These are phyloP conservation scores for Heterodera carotae DNA, from an alignment of 1,140 invertebrate species.

Conservation along the genomic window DNA sequence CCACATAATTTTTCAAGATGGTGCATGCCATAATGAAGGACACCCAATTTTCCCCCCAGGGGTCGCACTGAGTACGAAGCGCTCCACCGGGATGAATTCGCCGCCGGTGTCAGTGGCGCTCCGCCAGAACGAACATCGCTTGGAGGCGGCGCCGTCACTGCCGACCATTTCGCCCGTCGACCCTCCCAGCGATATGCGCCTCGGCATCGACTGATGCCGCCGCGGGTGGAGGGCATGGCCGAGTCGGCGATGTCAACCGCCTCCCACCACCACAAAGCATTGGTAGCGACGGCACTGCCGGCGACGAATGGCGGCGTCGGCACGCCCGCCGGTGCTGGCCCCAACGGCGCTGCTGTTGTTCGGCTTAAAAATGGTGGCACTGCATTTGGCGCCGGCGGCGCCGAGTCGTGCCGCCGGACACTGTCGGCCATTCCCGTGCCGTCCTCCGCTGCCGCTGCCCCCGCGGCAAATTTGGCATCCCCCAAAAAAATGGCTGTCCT, in stretches of 20 bases:
- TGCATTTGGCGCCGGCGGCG: too few species aligned
- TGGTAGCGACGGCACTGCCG: background rate
- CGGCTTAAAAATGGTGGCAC: too few species aligned
- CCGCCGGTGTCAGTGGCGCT: slow-evolving; percentile 34
- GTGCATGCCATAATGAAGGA: too few species aligned
- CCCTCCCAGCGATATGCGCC: slow-evolving; percentile 93
- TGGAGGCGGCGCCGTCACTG: too few species aligned
- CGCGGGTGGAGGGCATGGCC: too few species aligned
- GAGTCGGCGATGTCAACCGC: background rate
- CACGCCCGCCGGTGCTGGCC: background rate
- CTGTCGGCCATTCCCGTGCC: background rate
- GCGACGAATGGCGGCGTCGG: background rate
- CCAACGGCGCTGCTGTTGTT: background rate
- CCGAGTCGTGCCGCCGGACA: background rate
- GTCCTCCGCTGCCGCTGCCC: background rate
- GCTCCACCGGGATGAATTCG: slow-evolving; percentile 50
- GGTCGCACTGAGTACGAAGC: slow-evolving; percentile 64
- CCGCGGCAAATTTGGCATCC: background rate
- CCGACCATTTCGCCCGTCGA: slow-evolving; percentile 70
- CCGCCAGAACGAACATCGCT: slow-evolving; percentile 25
- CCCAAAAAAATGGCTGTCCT: background rate
- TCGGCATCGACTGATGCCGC: slow-evolving; percentile 69
- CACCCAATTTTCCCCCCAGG: slow-evolving; percentile 21
- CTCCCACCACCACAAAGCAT: background rate
- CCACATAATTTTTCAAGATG: background rate